phyloP scores from a whole-genome alignment of 2,888 invertebrate genomes.

The Oscheius onirici region DNA sequence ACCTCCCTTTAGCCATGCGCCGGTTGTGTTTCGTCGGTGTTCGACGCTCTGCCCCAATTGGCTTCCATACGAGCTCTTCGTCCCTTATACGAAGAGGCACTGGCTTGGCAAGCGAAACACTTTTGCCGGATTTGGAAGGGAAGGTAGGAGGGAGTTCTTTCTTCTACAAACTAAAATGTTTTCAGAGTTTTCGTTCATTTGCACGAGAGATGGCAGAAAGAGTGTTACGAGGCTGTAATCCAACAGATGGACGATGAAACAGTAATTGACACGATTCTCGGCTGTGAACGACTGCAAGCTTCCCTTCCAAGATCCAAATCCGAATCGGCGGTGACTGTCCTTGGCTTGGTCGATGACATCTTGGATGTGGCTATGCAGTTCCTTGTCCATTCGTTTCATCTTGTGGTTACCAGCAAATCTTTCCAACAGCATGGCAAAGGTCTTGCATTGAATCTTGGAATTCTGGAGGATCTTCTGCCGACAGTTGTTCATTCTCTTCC shows the following conservation, averaged over 20 bases:
- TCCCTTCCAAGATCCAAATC: constrained; percentile 59
- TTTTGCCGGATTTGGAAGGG: constrained; percentile 91
- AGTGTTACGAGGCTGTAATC: constrained; percentile 65
- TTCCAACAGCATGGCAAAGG: constrained; percentile 80
- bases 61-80: constrained; percentile 74
- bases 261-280: constrained; percentile 84
- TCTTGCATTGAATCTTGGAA: constrained; percentile 81
- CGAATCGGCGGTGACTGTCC: constrained; percentile 86
- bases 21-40: constrained; percentile 85
- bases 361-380: constrained; percentile 84
- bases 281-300: constrained; percentile 83
- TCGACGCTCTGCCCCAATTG: constrained; percentile 87
- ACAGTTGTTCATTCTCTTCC: constrained; percentile 83
- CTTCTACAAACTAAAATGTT: background rate
- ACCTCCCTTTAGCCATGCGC: constrained; percentile 82
- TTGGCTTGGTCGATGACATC: constrained; percentile 82
- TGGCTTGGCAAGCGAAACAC: constrained; percentile 75
- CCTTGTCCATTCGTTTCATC: constrained; percentile 82
- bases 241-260: constrained; percentile 78
- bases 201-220: constrained; percentile 78
- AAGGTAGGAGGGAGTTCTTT: too few species aligned
- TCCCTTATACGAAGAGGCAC: constrained; percentile 62
- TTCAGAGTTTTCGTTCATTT: constrained; percentile 84
- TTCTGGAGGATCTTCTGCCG: constrained; percentile 83
- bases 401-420: constrained; percentile 80